These are phyloP conservation scores for Anas capensis DNA, from an alignment of 2,797 vertebrate species.

Conservation along the genomic window DNA sequence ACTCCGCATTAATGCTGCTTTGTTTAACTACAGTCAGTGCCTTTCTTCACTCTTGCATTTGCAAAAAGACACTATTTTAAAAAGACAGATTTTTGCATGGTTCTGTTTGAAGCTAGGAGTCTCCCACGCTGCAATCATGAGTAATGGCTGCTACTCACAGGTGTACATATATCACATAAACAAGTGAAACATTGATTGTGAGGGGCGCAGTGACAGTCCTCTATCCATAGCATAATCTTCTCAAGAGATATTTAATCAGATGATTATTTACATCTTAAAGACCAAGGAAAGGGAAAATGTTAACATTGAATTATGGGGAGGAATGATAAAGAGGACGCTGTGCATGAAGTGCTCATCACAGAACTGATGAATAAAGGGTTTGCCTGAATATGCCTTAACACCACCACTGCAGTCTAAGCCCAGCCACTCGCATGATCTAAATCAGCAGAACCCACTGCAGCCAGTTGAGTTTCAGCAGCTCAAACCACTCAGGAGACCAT, in stretches of 20 bases:
- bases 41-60: slow-evolving; percentile 62
- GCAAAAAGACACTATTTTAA: slow-evolving; percentile 42
- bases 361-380: slow-evolving; percentile 70
- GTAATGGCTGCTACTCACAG: slow-evolving; percentile 77
- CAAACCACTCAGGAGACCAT: not conserved
- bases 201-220: slow-evolving; percentile 69
- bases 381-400: slow-evolving; percentile 64
- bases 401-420: slow-evolving; percentile 11
- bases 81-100: slow-evolving; percentile 62
- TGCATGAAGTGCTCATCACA: slow-evolving; percentile 53
- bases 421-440: slow-evolving; percentile 9
- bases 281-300: slow-evolving; percentile 71
- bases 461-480: not conserved
- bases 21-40: slow-evolving; percentile 61
- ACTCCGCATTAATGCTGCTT: slow-evolving; percentile 19
- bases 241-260: slow-evolving; percentile 78
- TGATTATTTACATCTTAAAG: slow-evolving; percentile 79
- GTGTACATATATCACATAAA: slow-evolving; percentile 78
- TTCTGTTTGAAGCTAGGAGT: slow-evolving; percentile 48
- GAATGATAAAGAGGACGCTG: slow-evolving; percentile 68
- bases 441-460: slow-evolving; percentile 52
- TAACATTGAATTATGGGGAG: slow-evolving; percentile 67
- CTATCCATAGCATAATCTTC: slow-evolving; percentile 78
- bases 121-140: slow-evolving; percentile 76
- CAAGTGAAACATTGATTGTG: slow-evolving; percentile 77